Percentiles rank a stretch among this genome's conserved stretches.
Conservation (phyloP, 2,888 invertebrate species). For the Norana najaformis region DNA sequence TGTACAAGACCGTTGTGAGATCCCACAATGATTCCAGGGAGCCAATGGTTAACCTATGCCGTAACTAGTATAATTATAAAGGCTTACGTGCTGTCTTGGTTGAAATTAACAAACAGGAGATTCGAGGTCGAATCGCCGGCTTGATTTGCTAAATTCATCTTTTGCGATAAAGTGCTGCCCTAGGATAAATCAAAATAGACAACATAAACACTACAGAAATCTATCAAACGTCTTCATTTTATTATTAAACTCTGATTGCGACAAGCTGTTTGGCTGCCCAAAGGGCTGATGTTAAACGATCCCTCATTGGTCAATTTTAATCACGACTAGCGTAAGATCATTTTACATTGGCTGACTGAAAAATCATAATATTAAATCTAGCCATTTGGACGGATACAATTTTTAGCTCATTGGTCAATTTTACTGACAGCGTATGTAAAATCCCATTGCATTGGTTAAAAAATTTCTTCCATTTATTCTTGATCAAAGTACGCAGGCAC, state of each 20-base stretch:
- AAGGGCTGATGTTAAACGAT: neutral
- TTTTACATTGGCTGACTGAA: neutral
- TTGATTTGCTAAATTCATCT: slow-evolving; percentile 51
- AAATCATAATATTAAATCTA: neutral
- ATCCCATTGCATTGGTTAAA: neutral
- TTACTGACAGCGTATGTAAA: neutral
- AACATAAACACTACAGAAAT: neutral
- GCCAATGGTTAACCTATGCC: neutral
- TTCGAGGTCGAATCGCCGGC: slow-evolving; percentile 73
- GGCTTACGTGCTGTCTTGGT: slow-evolving; percentile 93
- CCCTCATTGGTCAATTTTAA: neutral
- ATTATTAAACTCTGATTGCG: slow-evolving; percentile 5
- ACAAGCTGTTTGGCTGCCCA: neutral
- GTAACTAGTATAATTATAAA: slow-evolving; percentile 10
- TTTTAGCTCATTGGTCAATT: neutral
- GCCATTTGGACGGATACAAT: neutral
- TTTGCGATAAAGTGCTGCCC: neutral
- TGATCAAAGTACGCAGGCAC: neutral
- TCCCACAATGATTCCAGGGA: neutral
- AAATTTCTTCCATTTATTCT: neutral
- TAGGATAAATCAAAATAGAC: neutral
- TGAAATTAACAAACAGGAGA: slow-evolving; percentile 92
- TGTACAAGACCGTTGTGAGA: neutral
- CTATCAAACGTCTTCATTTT: slow-evolving; percentile 6
- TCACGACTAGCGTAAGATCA: neutral